Conservation (phyloP, 2,113 vertebrate genomes). For the Cynoglossus semilaevis region DNA sequence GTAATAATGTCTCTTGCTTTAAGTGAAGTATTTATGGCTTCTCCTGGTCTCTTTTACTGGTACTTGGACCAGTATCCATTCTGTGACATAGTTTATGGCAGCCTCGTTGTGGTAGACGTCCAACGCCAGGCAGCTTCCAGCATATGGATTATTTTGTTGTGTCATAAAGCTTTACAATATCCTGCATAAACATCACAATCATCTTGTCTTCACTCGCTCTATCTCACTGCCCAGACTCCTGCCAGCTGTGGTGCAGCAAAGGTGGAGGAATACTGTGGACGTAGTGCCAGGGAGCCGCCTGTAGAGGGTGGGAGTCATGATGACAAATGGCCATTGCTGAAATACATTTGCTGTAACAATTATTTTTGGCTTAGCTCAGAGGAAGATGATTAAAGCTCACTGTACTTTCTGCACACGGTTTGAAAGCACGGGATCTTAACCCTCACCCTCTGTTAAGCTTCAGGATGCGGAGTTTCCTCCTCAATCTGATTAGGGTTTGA, state of each 20-base stretch:
- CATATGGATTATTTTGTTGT: conserved; percentile 55
- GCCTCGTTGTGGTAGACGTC: conserved; percentile 16
- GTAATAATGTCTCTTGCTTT: too few species aligned
- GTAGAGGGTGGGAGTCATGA: not conserved
- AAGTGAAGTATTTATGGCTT: too few species aligned
- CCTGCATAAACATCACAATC: conserved; percentile 52
- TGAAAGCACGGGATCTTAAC: too few species aligned
- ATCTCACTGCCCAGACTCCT: conserved; percentile 22
- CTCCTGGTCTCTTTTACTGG: too few species aligned
- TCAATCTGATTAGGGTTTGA: too few species aligned
- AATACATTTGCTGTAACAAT: conserved; percentile 20
- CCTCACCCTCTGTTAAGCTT: too few species aligned
- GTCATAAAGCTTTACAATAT: conserved; percentile 57
- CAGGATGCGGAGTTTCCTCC: too few species aligned
- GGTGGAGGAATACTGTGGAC: conserved; percentile 1
- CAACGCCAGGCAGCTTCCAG: conserved; percentile 22
- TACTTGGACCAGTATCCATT: not conserved
- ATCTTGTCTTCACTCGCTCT: conserved; percentile 13
- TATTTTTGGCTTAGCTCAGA: not conserved
- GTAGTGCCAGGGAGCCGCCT: conserved; percentile 2
- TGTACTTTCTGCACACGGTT: too few species aligned
- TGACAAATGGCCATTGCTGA: conserved; percentile 40
- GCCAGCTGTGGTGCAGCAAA: conserved; percentile 19
- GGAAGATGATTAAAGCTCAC: too few species aligned
- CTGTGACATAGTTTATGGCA: conserved; percentile 2